These are phyloP conservation scores for Meteorus sp. DNA, from an alignment of 1,140 invertebrate genomes.

Conservation along the genomic window DNA sequence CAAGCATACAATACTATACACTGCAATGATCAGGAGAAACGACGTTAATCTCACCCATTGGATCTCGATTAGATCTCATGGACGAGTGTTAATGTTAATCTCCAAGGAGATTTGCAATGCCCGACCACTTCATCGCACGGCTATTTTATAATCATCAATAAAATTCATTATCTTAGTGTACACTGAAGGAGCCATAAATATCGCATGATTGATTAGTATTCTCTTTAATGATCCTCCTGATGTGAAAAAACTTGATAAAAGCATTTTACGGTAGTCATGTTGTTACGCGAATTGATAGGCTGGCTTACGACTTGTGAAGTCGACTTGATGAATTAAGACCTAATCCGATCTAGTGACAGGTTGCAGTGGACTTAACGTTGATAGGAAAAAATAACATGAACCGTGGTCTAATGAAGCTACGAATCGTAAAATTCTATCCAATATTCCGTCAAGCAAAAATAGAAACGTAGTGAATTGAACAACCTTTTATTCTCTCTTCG, in stretches of 20 bases:
- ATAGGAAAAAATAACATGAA: neutral
- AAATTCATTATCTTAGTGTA: too few species aligned
- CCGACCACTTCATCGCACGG: too few species aligned
- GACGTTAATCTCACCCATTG: neutral
- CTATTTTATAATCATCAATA: too few species aligned
- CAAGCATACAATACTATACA: slow-evolving; percentile 27
- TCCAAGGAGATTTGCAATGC: neutral
- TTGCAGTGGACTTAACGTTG: neutral
- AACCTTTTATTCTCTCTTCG: too few species aligned
- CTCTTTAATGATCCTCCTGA: neutral
- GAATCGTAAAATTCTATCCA: too few species aligned
- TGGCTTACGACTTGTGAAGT: neutral
- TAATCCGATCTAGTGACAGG: slow-evolving; percentile 7
- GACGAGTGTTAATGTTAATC: too few species aligned
- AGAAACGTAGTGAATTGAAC: too few species aligned
- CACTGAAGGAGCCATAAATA: neutral
- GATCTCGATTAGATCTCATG: slow-evolving; percentile 6
- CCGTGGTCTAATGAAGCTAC: neutral
- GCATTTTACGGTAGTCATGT: neutral
- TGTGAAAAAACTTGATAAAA: neutral
- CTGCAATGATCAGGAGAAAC: neutral
- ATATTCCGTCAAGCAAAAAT: too few species aligned
- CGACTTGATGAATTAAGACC: neutral
- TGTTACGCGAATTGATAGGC: neutral
- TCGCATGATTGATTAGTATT: too few species aligned